These are phyloP conservation scores for Blera fallax DNA, from an alignment of 2,888 invertebrate species.

Conservation along the genomic window DNA sequence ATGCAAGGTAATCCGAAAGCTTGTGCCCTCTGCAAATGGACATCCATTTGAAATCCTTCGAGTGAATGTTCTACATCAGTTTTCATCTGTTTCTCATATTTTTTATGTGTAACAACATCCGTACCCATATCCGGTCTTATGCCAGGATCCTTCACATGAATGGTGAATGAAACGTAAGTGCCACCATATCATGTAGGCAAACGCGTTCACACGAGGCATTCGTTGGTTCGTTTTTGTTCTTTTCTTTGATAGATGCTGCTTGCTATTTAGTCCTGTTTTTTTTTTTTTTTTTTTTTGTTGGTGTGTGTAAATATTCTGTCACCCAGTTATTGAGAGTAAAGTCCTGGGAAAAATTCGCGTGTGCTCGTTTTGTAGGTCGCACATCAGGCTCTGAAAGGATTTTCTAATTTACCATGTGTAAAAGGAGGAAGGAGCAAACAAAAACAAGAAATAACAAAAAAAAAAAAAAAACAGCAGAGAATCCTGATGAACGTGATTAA, in stretches of 20 bases:
- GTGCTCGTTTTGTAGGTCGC: constrained; percentile 11
- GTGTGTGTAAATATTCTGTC: neutral
- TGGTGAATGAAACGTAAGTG: constrained; percentile 51
- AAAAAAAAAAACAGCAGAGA: no score
- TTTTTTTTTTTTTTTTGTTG: neutral
- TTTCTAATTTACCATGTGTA: constrained; percentile 50
- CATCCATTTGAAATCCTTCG: constrained; percentile 32
- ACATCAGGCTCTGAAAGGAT: constrained; percentile 34
- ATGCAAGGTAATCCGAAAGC: constrained; percentile 20
- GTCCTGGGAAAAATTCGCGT: neutral
- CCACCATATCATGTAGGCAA: neutral
- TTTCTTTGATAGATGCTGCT: constrained; percentile 6
- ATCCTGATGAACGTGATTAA: constrained; percentile 58
- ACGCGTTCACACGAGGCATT: constrained; percentile 47
- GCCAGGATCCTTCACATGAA: constrained; percentile 23
- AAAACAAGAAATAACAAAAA: neutral
- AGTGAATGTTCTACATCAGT: constrained; percentile 24
- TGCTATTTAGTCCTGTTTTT: neutral
- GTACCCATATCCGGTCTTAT: neutral
- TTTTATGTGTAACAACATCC: neutral
- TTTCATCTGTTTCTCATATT: constrained; percentile 20
- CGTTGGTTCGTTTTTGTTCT: neutral
- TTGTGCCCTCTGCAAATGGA: constrained; percentile 32
- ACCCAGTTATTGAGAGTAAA: neutral
- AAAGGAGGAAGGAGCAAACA: constrained; percentile 19